These are phyloP conservation scores for Lamprologus tigripictilis DNA, from an alignment of 2,113 vertebrate genomes.

Conservation along the genomic window DNA sequence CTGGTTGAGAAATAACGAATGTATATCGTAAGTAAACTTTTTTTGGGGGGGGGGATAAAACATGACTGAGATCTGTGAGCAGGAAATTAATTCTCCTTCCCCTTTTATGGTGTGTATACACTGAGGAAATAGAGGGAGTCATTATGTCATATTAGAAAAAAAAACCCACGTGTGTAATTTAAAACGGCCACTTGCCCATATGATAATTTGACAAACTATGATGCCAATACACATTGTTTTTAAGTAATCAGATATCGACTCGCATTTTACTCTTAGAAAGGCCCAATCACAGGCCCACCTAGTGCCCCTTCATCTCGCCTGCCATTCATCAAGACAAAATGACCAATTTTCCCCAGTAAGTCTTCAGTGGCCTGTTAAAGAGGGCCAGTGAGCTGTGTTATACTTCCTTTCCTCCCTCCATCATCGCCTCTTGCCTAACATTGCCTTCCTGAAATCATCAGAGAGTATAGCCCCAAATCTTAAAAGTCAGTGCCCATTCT, in stretches of 20 bases:
- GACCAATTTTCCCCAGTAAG: constrained; percentile 23
- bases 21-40: background rate
- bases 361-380: constrained; percentile 48
- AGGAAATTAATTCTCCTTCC: background rate
- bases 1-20: background rate
- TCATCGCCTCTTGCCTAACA: constrained; percentile 15
- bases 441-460: constrained; percentile 28
- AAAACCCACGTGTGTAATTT: rapidly evolving
- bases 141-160: background rate
- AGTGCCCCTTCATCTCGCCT: background rate
- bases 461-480: constrained; percentile 48
- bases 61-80: background rate
- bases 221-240: background rate
- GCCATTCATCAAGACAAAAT: constrained; percentile 39
- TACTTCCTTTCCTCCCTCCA: constrained; percentile 13
- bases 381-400: constrained; percentile 21
- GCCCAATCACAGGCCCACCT: constrained; percentile 5
- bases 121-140: background rate
- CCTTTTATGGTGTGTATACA: background rate
- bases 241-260: background rate
- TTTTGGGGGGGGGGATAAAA: background rate
- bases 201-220: background rate
- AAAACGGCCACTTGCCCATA: background rate
- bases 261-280: background rate
- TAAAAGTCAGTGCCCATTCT: constrained; percentile 64